Base-by-base conservation (phyloP, 1,140 invertebrate genomes). In the Cotesia glomerata region DNA sequence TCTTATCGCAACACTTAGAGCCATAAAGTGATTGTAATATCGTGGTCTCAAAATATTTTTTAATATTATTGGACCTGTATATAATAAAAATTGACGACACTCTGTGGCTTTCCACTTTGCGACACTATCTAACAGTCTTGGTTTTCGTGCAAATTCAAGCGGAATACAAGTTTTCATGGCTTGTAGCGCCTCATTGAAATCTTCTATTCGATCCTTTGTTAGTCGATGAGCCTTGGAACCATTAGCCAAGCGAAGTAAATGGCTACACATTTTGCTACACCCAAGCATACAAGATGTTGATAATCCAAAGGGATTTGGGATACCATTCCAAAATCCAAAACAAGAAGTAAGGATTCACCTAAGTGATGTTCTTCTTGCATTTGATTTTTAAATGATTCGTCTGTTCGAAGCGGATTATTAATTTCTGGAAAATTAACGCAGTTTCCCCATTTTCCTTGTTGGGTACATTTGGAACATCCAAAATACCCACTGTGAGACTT, bases 31-130 rank as follows among this genome's bases (percentile, higher is more conserved):
- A 18, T 13, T 51, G 45, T 73, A 68, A 34, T 62, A 34, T 16
- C 45, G 18, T 61, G 14, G 3, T 51, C 39, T 36, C 5, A 61
- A 45, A 18, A 71, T 62, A 51, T 35, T 61, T 59, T n/a, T 59
- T 56, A 79, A 75, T 74, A 78, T 61, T 36, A 81, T 36, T 45
- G 76, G 74, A 13, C 78, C 77, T 13, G 74, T 56, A 69, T 82
- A 82, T 63, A 80, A 66, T 9, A 80, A 49, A 72, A 81, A 79
- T 61, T 76, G 71, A 13, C 77, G 69, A 26, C 76, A 79, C 74
- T 83, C 82, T 51, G 78, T 77, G 3, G 77, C 78, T 71, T 77
- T 79, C 16, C 72, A 77, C 0, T 18, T 61, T 11, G 54, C 67
- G 51, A 67, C 75, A 52, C 72, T 49, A 3, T 5, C 11, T 9